Evolutionary conservation across 2,113 vertebrate genomes (phyloP), one percentile per base, ranked within the genome.

Genomic region (Saccopteryx bilineata): DNA sequence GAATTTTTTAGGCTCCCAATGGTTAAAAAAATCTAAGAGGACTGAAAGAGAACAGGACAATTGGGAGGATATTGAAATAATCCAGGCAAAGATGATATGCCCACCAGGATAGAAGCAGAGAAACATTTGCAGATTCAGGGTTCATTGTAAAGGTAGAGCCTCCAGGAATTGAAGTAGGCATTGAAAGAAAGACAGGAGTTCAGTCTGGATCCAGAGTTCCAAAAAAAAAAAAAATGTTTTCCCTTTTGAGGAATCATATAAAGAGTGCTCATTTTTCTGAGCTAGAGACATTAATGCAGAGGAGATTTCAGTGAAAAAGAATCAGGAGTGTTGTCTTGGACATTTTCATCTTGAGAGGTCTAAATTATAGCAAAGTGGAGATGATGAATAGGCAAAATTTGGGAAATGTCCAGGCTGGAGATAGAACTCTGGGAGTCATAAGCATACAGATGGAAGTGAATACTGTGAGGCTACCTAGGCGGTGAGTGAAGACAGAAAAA

Each of bases 21-120:
- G 48, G 14, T 74, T 90, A 96, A 93, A 92, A 83, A 83, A 90
- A 31, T 83, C 33, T 69, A 82, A 33, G 78, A 48, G 11, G 52
- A 78, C 68, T 82, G 50, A 17, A 88, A 94, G 78, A 15, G 94
- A 91, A 84, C 9, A 63, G 8, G n/a, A 18, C 31, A 84, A 66
- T 87, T 48, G 83, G 23, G 48, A 84, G 11, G 33, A 86, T 63
- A 83, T 19, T 94, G 56, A 88, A 96, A 79, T 21, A 75, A 68
- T 14, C 18, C 28, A 66, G 61, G 11, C 33, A 93, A 84, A 91
- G 85, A 94, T 4, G 18, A 10, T 31, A 71, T 78, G 78, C 80
- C 54, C 63, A n/a, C 26, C 26, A 71, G 78, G 12, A 66, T 1
- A 90, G 71, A 31, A 83, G 50, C 58, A 23, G 2, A 61, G 39